Evolutionary conservation across 2,113 vertebrate species (phyloP).

Genomic region (Octodon degus): DNA sequence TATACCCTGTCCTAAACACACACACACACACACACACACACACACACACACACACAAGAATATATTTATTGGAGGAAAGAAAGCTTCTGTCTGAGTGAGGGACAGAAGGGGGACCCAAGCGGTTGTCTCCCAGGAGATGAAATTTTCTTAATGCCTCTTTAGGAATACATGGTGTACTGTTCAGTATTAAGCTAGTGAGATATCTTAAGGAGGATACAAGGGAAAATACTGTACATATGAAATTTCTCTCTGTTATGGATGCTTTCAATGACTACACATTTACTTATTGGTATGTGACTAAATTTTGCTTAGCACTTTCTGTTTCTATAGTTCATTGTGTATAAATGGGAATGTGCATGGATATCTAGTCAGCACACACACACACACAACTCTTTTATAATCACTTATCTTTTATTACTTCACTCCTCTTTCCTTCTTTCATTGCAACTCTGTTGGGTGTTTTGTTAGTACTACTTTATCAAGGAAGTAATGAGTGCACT

Average conservation of each 20-base stretch:
- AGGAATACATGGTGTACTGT: neutral
- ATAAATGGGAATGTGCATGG: neutral
- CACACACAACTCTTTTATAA: neutral
- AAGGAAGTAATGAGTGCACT: neutral
- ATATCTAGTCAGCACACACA: neutral
- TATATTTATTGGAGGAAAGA: too few relatives aligned
- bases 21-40: too few relatives aligned
- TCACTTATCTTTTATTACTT: slow-evolving; percentile 1
- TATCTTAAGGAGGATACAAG: neutral
- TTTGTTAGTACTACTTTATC: neutral
- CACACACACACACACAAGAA: too few relatives aligned
- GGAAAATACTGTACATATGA: neutral
- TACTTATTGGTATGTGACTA: neutral
- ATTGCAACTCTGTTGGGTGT: neutral
- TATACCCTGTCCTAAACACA: too few relatives aligned
- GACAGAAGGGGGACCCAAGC: too few relatives aligned
- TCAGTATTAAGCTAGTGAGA: slow-evolving; percentile 3
- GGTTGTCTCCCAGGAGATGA: neutral
- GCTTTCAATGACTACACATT: neutral
- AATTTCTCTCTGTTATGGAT: neutral
- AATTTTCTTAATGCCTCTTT: neutral
- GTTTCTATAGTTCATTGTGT: neutral
- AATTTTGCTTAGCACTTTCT: slow-evolving; percentile 32
- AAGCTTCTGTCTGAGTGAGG: too few relatives aligned
- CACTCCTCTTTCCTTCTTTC: neutral